Conservation (phyloP, 2,113 vertebrate species). For the Tachycineta bicolor region DNA sequence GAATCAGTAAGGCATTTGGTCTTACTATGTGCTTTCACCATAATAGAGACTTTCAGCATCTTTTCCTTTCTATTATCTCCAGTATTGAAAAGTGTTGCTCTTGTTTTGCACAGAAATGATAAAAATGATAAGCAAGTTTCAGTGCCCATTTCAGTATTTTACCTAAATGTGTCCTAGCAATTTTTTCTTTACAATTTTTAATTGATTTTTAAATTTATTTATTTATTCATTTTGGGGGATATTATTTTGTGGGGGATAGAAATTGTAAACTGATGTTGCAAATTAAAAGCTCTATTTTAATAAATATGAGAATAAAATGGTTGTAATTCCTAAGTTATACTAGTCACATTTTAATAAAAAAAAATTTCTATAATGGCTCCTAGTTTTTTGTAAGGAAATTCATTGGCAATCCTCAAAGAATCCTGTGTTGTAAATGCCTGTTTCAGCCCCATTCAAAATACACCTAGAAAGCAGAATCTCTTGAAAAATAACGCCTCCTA, state of each 20-base stretch:
- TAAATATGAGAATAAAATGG: neutral
- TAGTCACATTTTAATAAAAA: neutral
- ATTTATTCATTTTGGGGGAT: neutral
- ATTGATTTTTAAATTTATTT: neutral
- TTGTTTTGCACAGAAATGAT: neutral
- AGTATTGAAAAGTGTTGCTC: neutral
- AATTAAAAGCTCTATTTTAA: neutral
- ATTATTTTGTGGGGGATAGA: neutral
- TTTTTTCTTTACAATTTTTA: neutral
- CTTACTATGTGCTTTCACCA: neutral
- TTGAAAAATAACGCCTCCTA: neutral
- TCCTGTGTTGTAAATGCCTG: fast-evolving
- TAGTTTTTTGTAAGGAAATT: neutral
- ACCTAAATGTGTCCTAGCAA: neutral
- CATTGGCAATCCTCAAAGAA: neutral
- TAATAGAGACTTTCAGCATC: neutral
- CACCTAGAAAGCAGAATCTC: neutral
- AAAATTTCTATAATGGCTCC: neutral
- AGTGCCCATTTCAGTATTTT: neutral
- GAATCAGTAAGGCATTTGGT: neutral
- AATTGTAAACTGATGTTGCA: neutral
- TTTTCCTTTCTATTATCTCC: neutral
- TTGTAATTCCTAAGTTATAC: neutral
- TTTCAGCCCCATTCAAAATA: neutral
- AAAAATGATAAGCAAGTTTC: neutral